Evolutionary conservation across 2,113 vertebrate genomes (phyloP), one percentile per base, ranked within the genome.

Genomic region (Sceloporus tristichus): DNA sequence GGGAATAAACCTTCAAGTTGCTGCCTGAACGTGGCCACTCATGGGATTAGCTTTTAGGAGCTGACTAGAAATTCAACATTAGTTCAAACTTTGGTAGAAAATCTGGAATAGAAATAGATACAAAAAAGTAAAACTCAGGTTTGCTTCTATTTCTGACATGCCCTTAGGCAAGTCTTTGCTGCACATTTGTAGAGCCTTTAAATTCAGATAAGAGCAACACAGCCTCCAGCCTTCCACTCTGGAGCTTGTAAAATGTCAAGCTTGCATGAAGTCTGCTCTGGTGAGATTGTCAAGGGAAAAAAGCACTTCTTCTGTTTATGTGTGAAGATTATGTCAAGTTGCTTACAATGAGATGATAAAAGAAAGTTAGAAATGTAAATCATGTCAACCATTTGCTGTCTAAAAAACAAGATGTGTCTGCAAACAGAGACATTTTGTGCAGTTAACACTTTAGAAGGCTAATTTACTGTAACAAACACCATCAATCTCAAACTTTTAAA

Each of bases 141-240:
- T 19, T 86, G 71, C 25, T 38, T 86, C 42, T 86, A 14, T 68
- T 86, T 27, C 42, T 48, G 84, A 68, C 62, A 79, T 70, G 40
- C 75, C 76, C 75, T n/a, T 29, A 53, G 85, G 85, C 85, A 59
- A 68, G 18, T 25, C 82, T 54, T 84, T 84, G 66, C 48, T 71
- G 76, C 82, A n/a, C 65, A 82, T 70, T 16, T 68, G 29, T 88
- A 79, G 42, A 48, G 59, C 34, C 76, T 86, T 79, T 79, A 25
- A 53, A 79, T 79, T 68, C 75, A 62, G 34, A 40, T 27, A 77
- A 54, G 70, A 88, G 70, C 27, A 79, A n/a, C 2, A 3, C 70
- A 48, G 66, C 82, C 88, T 87, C 38, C 34, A 85, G 90, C 88
- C 80, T 80, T 71, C 48, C 14, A 4, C 48, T 56, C 16, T 27